A percentile compares a stretch with the other conserved stretches of the same genome.
Conservation (phyloP, 1,140 invertebrate species). For the Drosophila arizonae region DNA sequence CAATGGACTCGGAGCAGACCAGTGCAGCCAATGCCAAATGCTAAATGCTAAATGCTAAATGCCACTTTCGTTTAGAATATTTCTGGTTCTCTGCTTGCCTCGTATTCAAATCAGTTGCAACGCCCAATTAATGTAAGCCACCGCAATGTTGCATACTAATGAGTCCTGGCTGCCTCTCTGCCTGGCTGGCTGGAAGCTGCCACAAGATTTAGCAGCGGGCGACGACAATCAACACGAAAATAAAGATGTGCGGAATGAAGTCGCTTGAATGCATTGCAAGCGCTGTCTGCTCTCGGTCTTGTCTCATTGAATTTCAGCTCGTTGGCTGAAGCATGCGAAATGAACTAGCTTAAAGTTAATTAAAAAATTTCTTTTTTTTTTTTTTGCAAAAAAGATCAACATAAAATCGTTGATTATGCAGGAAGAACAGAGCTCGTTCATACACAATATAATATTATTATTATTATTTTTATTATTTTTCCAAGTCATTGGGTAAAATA, state of each 20-base stretch:
- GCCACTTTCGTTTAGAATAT: slow-evolving; percentile 40
- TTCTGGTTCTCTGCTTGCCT: slow-evolving; percentile 29
- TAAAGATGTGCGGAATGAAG: slow-evolving; percentile 21
- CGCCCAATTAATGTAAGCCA: slow-evolving; percentile 81
- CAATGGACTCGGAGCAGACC: slow-evolving; percentile 36
- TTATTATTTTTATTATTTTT: no score
- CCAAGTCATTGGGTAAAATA: no score
- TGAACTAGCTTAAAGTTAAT: slow-evolving; percentile 24
- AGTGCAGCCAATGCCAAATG: slow-evolving; percentile 31
- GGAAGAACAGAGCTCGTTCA: no score
- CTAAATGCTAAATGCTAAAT: slow-evolving; percentile 26
- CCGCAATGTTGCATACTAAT: slow-evolving; percentile 80
- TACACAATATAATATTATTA: no score
- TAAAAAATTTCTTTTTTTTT: background rate
- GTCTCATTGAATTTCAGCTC: background rate
- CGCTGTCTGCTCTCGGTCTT: background rate
- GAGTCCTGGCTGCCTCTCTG: slow-evolving; percentile 31
- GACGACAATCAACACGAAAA: slow-evolving; percentile 21
- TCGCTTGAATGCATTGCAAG: slow-evolving; percentile 10
- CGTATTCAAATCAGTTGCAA: slow-evolving; percentile 81
- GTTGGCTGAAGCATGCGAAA: slow-evolving; percentile 3
- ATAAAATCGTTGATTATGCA: no score
- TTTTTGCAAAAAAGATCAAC: no score
- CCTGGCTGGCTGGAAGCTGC: slow-evolving; percentile 7
- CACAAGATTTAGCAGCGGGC: slow-evolving; percentile 9